Evolutionary conservation across 2,888 invertebrate genomes (phyloP), one percentile per base, ranked within the genome.

Genomic region (Cryptophagus acutangulus): DNA sequence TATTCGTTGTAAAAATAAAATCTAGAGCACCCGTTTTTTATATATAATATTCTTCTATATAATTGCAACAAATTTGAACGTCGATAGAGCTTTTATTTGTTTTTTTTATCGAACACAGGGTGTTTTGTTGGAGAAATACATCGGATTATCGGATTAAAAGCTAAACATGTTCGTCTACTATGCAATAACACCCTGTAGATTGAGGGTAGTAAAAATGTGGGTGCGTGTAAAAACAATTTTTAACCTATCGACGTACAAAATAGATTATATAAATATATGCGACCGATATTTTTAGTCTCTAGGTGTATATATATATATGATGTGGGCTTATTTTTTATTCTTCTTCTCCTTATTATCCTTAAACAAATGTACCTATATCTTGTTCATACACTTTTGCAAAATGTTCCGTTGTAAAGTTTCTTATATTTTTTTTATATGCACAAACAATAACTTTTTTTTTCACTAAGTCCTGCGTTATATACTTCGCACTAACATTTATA

Each of bases 401-500:
- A n/a, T n/a, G n/a, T n/a, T n/a, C n/a, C n/a, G n/a, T n/a, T n/a
- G n/a, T n/a, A n/a, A n/a, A n/a, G n/a, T n/a, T n/a, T n/a, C n/a
- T n/a, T n/a, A n/a, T n/a, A n/a, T n/a, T n/a, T n/a, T n/a, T 20
- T 8, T 20, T 20, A 20, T n/a, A 43, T 49, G 40, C 48, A 51
- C 51, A 37, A 50, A 56, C 54, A 52, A 52, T 40, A 40, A 50
- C 40, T 20, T 20, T 20, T 20, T 20, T 20, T n/a, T 20, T 40
- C 41, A 41, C 52, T 54, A 55, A 49, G 54, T 55, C 52, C 48
- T 51, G 56, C 56, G 57, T 55, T n/a, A 54, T 61, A 59, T 59
- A 61, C 55, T 52, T 58, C 62, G 63, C 65, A 66, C 62, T 62
- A 66, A 63, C 65, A 65, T 62, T 58, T 61, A 65, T 54, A 44